A percentile compares a stretch with the other conserved stretches of the same genome.
Evolutionary conservation across 1,140 invertebrate genomes (phyloP).

Genomic region (Ruditapes philippinarum): DNA sequence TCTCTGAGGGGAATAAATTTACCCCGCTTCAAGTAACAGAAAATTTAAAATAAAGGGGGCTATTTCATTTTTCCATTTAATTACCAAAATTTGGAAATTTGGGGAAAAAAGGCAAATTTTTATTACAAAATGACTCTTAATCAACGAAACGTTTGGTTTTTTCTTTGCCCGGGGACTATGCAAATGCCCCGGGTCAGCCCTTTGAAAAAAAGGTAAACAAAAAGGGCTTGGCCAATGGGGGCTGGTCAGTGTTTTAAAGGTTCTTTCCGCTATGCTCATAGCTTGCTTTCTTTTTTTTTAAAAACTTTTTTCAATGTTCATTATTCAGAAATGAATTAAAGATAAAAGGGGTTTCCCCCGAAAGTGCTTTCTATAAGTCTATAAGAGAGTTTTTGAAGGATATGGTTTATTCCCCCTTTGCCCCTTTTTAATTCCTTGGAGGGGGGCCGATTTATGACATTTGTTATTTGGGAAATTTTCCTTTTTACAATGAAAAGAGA

Average conservation of each 20-base stretch:
- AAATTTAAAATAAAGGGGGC: not conserved
- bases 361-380: too few relatives aligned
- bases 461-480: too few relatives aligned
- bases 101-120: too few relatives aligned
- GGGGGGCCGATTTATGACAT: too few relatives aligned
- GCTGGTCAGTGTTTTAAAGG: not conserved
- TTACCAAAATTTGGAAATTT: not conserved
- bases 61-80: not conserved
- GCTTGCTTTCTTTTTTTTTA: not conserved
- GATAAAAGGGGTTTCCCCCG: too few relatives aligned
- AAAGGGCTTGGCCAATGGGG: not conserved
- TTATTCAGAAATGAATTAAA: too few relatives aligned
- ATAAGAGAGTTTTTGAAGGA: too few relatives aligned
- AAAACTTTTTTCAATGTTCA: too few relatives aligned
- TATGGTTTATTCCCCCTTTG: too few relatives aligned
- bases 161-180: not conserved
- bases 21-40: not conserved
- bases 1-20: not conserved
- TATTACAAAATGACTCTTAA: constrained; percentile 16
- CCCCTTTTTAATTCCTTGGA: too few relatives aligned
- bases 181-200: not conserved
- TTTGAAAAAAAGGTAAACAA: not conserved
- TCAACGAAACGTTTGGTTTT: not conserved
- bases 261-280: not conserved
- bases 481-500: too few relatives aligned